phyloP scores from a whole-genome alignment of 2,797 vertebrate genomes.

The Manis crassicaudata region DNA sequence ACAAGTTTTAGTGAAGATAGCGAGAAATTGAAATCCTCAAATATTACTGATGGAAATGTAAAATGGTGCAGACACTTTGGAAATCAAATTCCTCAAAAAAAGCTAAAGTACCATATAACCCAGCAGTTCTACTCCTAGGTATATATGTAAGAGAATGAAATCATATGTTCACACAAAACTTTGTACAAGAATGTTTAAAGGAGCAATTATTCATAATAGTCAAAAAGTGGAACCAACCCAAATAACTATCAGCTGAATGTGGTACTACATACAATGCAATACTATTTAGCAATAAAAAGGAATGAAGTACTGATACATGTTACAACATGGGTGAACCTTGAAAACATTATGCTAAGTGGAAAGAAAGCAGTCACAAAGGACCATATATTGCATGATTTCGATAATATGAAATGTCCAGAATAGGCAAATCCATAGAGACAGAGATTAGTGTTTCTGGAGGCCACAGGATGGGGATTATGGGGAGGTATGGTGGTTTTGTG shows the following conservation, averaged over 20 bases:
- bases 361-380: constrained; percentile 23
- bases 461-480: background rate
- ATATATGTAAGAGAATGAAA: constrained; percentile 10
- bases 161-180: background rate
- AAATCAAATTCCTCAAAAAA: constrained; percentile 19
- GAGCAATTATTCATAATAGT: background rate
- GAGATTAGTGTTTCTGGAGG: background rate
- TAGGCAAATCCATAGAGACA: background rate
- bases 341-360: background rate
- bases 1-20: background rate
- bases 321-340: background rate
- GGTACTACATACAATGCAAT: background rate
- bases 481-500: background rate
- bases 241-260: background rate
- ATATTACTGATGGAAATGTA: background rate
- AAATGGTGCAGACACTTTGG: background rate
- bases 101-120: background rate
- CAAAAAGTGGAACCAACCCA: background rate
- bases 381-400: background rate
- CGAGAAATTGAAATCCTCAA: background rate
- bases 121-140: background rate
- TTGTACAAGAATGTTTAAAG: background rate
- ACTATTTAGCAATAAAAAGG: background rate
- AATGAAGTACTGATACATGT: background rate
- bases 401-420: background rate